These are phyloP conservation scores for Trachemys scripta DNA, from an alignment of 2,113 vertebrate species.

Conservation along the genomic window DNA sequence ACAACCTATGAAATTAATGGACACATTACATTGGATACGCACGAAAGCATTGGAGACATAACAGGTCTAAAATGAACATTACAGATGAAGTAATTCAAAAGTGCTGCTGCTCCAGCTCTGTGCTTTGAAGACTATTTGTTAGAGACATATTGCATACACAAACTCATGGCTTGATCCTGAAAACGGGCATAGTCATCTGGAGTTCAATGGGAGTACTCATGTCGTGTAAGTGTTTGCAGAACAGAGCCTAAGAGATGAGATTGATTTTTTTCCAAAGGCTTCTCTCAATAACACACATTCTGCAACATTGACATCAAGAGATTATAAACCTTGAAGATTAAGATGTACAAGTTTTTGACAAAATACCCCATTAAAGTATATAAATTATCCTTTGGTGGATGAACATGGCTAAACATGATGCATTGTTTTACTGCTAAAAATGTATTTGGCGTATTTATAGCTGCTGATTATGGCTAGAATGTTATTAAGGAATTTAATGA, in stretches of 20 bases:
- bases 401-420: neutral
- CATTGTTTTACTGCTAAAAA: neutral
- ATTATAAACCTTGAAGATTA: neutral
- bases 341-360: neutral
- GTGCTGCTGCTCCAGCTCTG: neutral
- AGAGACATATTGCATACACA: neutral
- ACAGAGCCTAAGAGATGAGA: neutral
- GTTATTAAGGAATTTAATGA: neutral
- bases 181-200: neutral
- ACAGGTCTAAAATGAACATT: neutral
- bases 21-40: neutral
- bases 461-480: neutral
- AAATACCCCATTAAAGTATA: neutral
- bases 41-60: neutral
- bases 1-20: neutral
- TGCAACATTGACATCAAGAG: neutral
- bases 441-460: constrained; percentile 11
- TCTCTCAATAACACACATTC: neutral
- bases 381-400: neutral
- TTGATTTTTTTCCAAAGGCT: neutral
- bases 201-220: neutral
- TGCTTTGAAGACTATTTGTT: neutral
- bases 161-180: neutral
- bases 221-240: neutral
- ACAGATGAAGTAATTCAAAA: neutral